Conservation (phyloP, 2,113 vertebrate species). For the Himantopus leucocephalus region DNA sequence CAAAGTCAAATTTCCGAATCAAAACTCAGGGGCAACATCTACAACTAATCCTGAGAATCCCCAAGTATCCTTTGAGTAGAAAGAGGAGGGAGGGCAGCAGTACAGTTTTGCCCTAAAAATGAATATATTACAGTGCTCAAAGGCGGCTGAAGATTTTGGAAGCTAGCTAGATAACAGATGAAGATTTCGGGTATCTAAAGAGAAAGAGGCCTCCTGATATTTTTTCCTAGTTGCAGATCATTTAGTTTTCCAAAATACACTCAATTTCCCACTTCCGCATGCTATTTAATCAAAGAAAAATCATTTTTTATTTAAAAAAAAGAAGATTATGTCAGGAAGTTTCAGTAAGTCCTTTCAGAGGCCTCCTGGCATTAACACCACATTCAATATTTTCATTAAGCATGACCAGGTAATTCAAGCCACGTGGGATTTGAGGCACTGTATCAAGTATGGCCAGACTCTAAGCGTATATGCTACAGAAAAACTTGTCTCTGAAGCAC, state of each 20-base stretch:
- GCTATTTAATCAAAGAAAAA: not conserved
- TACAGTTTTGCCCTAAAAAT: not conserved
- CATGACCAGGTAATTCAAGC: not conserved
- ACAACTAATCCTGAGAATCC: not conserved
- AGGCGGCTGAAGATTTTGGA: not conserved
- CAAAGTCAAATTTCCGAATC: not conserved
- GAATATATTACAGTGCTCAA: not conserved
- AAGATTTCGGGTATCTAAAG: not conserved
- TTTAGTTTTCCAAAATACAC: not conserved
- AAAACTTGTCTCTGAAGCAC: not conserved
- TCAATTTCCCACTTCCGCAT: not conserved
- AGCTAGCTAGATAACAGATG: not conserved
- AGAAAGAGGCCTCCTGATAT: not conserved
- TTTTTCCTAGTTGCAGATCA: not conserved
- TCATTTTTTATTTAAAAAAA: not conserved
- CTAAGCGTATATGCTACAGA: not conserved
- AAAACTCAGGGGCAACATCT: not conserved
- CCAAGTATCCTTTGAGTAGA: not conserved
- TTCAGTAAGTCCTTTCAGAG: not conserved
- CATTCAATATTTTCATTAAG: not conserved
- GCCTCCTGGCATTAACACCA: not conserved
- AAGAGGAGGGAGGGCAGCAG: not conserved
- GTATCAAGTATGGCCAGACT: not conserved
- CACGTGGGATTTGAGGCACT: not conserved
- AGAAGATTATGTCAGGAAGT: not conserved